Evolutionary conservation across 2,113 vertebrate genomes (phyloP), one percentile per base, ranked within the genome.

Genomic region (Bubo bubo): DNA sequence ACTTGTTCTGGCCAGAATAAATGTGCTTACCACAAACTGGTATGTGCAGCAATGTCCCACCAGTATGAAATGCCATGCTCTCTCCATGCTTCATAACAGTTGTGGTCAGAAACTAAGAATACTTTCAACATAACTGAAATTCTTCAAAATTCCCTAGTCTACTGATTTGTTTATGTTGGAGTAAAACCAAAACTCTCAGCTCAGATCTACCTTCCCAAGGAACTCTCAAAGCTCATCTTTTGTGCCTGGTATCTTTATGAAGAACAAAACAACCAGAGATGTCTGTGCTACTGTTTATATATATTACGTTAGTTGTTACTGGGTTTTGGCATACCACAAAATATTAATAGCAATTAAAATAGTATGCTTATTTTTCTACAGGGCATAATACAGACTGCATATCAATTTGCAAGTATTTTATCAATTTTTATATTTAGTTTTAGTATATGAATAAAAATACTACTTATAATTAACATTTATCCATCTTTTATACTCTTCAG

Each of bases 281-380:
- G 27, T 11, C 56, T 87, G 35, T 39, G 43, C n/a, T 87, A 39
- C 64, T 84, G 34, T 28, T 93, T 67, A 15, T 81, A 90, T 77
- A 22, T n/a, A 30, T 32, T 45, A 53, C 27, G 8, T n/a, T 66
- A 63, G 58, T 34, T 71, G 53, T 32, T 26, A 62, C 15, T 37
- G 41, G 37, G 59, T 76, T 91, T 89, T 5, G 15, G 75, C 52
- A 89, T 50, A 39, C 30, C 66, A 83, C 87, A 72, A 90, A 96
- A 88, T 88, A 89, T 73, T 96, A 76, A 66, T 66, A 62, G 67
- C 5, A 8, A 92, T 89, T 88, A 72, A 87, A 89, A 95, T 35
- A 75, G 12, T n/a, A 41, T 8, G 12, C 22, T 79, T 56, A 16
- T 86, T 86, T 85, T 86, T 53, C 83, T 91, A 56, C 28, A 75